These are phyloP conservation scores for Rhorus exstirpatorius DNA, from an alignment of 2,888 invertebrate genomes.

Conservation along the genomic window DNA sequence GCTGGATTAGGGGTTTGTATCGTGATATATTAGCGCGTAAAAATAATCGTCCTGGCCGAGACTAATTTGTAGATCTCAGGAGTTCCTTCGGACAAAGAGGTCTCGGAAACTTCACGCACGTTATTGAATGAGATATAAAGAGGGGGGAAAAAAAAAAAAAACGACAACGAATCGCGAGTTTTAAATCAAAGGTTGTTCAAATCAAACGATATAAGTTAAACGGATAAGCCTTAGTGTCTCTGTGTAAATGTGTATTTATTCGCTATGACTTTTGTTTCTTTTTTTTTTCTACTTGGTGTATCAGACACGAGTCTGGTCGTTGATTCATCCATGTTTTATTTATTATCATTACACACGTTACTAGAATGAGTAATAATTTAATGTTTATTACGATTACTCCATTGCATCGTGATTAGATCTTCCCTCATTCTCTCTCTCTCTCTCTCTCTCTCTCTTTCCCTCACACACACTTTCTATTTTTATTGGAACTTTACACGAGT, in stretches of 20 bases:
- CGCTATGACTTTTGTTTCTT: constrained; percentile 42
- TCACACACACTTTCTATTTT: constrained; percentile 29
- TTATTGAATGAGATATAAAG: neutral
- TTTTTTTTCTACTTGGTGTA: constrained; percentile 52
- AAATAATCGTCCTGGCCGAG: constrained; percentile 19
- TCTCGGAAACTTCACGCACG: constrained; percentile 27
- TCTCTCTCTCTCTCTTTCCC: constrained; percentile 11
- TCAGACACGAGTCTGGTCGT: constrained; percentile 25
- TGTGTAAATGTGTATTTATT: constrained; percentile 70
- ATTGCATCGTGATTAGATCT: constrained; percentile 17
- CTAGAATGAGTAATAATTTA: neutral
- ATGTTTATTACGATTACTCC: neutral
- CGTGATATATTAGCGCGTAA: neutral
- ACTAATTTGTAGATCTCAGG: constrained; percentile 61
- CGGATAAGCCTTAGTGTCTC: constrained; percentile 42
- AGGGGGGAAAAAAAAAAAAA: neutral
- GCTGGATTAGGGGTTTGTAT: constrained; percentile 87
- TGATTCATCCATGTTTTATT: constrained; percentile 48
- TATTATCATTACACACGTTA: constrained; percentile 7
- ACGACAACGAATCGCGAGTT: neutral
- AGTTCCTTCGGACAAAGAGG: constrained; percentile 49
- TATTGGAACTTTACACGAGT: constrained; percentile 55
- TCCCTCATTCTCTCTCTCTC: constrained; percentile 16
- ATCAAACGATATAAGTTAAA: constrained; percentile 35
- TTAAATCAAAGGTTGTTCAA: constrained; percentile 8